Base-by-base conservation (phyloP, 2,113 vertebrate species). In the Poicephalus meyeri region DNA sequence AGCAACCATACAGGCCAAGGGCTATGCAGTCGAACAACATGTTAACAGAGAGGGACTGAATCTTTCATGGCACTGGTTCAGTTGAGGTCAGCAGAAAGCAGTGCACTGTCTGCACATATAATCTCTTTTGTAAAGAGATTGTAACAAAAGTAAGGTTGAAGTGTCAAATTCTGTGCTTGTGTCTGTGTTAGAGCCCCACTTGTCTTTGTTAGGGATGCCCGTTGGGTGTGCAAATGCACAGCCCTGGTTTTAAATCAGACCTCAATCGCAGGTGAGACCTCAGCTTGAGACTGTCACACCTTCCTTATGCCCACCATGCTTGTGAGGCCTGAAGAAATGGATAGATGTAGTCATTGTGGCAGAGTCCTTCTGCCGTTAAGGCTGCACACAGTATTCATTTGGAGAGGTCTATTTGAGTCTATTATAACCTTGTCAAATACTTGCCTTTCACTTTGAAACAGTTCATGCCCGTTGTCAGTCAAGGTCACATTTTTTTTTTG, bases 301-400 rank as follows among this genome's bases (percentile, higher is more conserved):
- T 55, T 10, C 7, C 11, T 31, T 33, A 58, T 39, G 44, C 10
- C 18, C 3, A 0, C 20, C 1, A 1, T 47, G 15, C 61, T 66
- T 2, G 1, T 33, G 63, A 55, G 13, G 10, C 31, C 31, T 39
- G 53, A 77, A 74, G 58, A 83, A 68, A 71, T 16, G 28, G 17
- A 16, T 35, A 33, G 23, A 37, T 37, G 17, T 1, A 61, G 69
- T 74, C 7, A 63, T 58, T 21, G 55, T 5, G 55, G 29, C 17
- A 86, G 46, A 29, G 39, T 26, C 33, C 31, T 77, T 41, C 49
- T 69, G 41, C 41, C 3, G 2, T n/a, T 74, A 42, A 53, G 26
- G 9, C 21, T 44, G 13, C 23, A 47, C 13, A 4, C 2, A 3
- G 6, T 53, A 28, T 50, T 73, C 10, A 7, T 86, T 86, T 71